Evolutionary conservation across 2,888 invertebrate species (phyloP).

Genomic region (Erynnis tages): DNA sequence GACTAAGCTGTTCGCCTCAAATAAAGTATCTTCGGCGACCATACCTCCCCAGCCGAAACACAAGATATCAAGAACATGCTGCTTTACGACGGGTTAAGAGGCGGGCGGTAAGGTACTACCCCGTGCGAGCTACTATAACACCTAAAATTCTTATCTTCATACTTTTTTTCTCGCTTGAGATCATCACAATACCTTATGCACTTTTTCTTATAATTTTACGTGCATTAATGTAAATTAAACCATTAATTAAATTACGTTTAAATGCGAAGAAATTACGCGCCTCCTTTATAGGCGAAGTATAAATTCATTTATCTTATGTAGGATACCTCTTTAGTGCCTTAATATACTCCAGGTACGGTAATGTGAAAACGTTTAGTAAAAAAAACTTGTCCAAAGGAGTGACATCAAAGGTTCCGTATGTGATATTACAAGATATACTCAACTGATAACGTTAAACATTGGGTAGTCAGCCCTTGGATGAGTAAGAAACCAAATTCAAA

Average conservation of each 20-base stretch:
- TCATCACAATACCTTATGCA: not conserved
- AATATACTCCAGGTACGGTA: conserved; percentile 17
- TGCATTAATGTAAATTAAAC: conserved; percentile 18
- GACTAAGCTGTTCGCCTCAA: no score
- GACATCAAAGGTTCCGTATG: not conserved
- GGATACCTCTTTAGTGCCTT: conserved; percentile 8
- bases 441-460: no score
- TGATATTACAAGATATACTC: not conserved
- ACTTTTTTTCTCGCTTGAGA: not conserved
- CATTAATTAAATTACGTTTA: conserved; percentile 18
- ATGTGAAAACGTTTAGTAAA: conserved; percentile 10
- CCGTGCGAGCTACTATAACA: no score
- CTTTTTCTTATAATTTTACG: conserved; percentile 4
- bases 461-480: no score
- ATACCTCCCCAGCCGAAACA: no score
- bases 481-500: no score
- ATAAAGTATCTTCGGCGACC: no score
- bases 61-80: no score
- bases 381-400: not conserved
- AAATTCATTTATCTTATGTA: conserved; percentile 19
- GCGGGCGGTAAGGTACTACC: no score
- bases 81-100: no score
- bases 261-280: conserved; percentile 22
- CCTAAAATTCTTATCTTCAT: no score
- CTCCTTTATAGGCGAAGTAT: conserved; percentile 11